These are phyloP conservation scores for Mycetomoellerius zeteki DNA, from an alignment of 1,140 invertebrate genomes.

Conservation along the genomic window DNA sequence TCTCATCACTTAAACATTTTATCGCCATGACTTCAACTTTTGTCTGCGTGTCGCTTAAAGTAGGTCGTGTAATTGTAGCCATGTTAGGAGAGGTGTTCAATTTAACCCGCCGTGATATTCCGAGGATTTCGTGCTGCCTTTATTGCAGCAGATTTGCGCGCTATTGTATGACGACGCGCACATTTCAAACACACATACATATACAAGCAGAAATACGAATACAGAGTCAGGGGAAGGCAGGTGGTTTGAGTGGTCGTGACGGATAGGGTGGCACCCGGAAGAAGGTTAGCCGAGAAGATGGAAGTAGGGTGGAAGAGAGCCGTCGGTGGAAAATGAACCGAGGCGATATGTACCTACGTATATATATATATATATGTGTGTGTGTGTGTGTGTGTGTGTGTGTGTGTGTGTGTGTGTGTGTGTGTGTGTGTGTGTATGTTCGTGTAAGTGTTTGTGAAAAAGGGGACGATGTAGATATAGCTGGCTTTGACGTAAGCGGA, in stretches of 20 bases:
- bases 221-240: constrained; percentile 32
- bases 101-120: constrained; percentile 35
- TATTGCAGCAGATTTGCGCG: constrained; percentile 52
- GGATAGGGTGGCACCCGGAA: constrained; percentile 55
- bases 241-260: constrained; percentile 52
- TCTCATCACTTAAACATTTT: not conserved
- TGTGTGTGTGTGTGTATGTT: not conserved
- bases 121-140: constrained; percentile 32
- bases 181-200: not conserved
- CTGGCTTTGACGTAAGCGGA: constrained; percentile 70
- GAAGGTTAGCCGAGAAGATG: constrained; percentile 55
- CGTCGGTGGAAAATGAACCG: constrained; percentile 47
- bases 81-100: constrained; percentile 26
- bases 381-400: not conserved
- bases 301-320: constrained; percentile 47
- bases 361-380: no score
- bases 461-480: constrained; percentile 14
- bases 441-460: not conserved
- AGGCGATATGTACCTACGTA: not conserved
- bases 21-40: not conserved
- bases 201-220: not conserved
- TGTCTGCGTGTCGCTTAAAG: not conserved
- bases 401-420: no score
- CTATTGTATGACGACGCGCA: constrained; percentile 30
- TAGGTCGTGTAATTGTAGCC: constrained; percentile 32